These are phyloP conservation scores for Actias luna DNA, from an alignment of 2,888 invertebrate species.

Conservation along the genomic window DNA sequence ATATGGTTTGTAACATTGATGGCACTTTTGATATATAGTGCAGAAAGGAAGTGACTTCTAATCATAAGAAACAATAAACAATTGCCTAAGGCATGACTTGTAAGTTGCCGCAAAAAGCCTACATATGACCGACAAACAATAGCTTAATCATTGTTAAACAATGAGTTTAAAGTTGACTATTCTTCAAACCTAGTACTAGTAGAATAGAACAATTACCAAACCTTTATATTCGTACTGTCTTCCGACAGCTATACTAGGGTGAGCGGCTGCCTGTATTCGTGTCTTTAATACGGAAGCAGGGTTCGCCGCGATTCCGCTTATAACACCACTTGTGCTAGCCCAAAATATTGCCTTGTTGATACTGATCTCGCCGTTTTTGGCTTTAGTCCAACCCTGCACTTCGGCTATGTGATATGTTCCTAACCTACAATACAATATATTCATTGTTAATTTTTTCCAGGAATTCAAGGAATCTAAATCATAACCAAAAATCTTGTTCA, in stretches of 20 bases:
- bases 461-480: background rate
- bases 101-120: too few relatives aligned
- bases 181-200: background rate
- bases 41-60: too few relatives aligned
- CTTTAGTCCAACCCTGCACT: conserved; percentile 77
- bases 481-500: too few relatives aligned
- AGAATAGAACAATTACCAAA: conserved; percentile 24
- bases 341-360: conserved; percentile 62
- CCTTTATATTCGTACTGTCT: conserved; percentile 88
- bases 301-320: conserved; percentile 87
- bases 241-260: conserved; percentile 90
- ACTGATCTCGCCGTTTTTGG: conserved; percentile 57
- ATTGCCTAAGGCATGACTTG: too few relatives aligned
- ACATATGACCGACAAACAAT: background rate
- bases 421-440: conserved; percentile 58
- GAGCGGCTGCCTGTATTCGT: conserved; percentile 87
- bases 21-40: too few relatives aligned
- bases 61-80: too few relatives aligned
- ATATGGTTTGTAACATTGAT: too few relatives aligned
- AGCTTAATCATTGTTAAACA: background rate
- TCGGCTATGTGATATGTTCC: conserved; percentile 85
- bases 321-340: conserved; percentile 82
- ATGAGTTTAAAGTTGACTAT: background rate
- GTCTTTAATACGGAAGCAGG: conserved; percentile 92
- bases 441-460: background rate